A percentile compares a stretch with the other conserved stretches of the same genome.
These are phyloP conservation scores for Tyto alba DNA, from an alignment of 2,113 vertebrate species.

Conservation along the genomic window DNA sequence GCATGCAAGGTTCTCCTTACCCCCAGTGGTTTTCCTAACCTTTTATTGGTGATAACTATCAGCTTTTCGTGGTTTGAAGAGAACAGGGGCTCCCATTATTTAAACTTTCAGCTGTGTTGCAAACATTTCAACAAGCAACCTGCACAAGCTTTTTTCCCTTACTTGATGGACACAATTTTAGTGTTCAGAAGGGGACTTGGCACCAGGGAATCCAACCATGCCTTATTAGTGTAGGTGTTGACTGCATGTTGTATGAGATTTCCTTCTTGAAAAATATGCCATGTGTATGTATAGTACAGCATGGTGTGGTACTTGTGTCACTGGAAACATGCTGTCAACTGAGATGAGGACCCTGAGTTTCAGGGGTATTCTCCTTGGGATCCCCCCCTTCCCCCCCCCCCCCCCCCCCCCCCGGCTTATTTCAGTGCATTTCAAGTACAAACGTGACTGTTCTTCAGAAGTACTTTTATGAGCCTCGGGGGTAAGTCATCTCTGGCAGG, in stretches of 20 bases:
- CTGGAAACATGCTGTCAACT: neutral
- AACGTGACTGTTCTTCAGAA: neutral
- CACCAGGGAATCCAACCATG: neutral
- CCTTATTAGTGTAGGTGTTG: neutral
- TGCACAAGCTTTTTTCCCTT: neutral
- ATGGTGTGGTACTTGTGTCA: neutral
- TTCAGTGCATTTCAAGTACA: constrained; percentile 8
- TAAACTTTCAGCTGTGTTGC: neutral
- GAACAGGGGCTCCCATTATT: neutral
- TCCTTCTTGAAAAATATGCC: neutral
- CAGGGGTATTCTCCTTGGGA: neutral
- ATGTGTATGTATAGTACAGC: neutral
- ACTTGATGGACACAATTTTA: neutral
- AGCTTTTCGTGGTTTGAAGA: neutral
- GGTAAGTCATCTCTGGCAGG: constrained; percentile 42
- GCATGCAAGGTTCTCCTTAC: neutral
- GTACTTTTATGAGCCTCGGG: constrained; percentile 20
- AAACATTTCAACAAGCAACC: neutral
- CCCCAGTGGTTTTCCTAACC: neutral
- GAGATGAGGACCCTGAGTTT: neutral
- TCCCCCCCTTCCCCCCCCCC: too few relatives aligned
- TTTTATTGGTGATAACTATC: neutral
- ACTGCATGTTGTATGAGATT: fast-evolving
- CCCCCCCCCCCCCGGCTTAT: neutral
- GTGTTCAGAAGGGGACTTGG: neutral